Base-by-base conservation (phyloP, 2,113 vertebrate species). In the Erinaceus europaeus region DNA sequence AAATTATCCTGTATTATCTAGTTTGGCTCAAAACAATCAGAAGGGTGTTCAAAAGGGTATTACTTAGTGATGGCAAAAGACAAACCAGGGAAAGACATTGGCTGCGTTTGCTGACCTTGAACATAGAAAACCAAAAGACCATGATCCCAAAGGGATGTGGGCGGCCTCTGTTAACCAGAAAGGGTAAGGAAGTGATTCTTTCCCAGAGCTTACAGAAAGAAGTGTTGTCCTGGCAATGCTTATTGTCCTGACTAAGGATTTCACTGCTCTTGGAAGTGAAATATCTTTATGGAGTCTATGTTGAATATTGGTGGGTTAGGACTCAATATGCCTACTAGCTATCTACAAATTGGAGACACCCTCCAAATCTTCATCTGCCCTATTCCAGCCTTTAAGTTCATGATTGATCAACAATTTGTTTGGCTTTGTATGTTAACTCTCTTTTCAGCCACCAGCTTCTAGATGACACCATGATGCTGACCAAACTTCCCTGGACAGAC, bases 281-380 rank as follows among this genome's bases (percentile, higher is more conserved):
- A n/a, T 83, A 77, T 27, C 68, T 42, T 93, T 11, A 50, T 20
- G 61, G n/a, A n/a, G 9, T 52, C 85, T 69, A 57, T 36, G 12
- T 17, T 84, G 53, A 17, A 69, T 77, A 84, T 48, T 73, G 6
- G n/a, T 38, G 21, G 38, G 40, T 64, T 77, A 59, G 27, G 72
- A n/a, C 73, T 94, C 18, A 73, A 67, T 91, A 72, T 90, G 6
- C 21, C n/a, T 44, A 53, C 32, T 75, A 67, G n/a, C n/a, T n/a
- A n/a, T n/a, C n/a, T n/a, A n/a, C n/a, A n/a, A n/a, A n/a, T n/a
- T n/a, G n/a, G n/a, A n/a, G n/a, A n/a, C n/a, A n/a, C n/a, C n/a
- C n/a, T n/a, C n/a, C n/a, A n/a, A n/a, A n/a, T n/a, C n/a, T n/a
- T n/a, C n/a, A n/a, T n/a, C n/a, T n/a, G n/a, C n/a, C n/a, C n/a